phyloP scores from a whole-genome alignment of 1,140 invertebrate genomes.

The Asobara japonica region DNA sequence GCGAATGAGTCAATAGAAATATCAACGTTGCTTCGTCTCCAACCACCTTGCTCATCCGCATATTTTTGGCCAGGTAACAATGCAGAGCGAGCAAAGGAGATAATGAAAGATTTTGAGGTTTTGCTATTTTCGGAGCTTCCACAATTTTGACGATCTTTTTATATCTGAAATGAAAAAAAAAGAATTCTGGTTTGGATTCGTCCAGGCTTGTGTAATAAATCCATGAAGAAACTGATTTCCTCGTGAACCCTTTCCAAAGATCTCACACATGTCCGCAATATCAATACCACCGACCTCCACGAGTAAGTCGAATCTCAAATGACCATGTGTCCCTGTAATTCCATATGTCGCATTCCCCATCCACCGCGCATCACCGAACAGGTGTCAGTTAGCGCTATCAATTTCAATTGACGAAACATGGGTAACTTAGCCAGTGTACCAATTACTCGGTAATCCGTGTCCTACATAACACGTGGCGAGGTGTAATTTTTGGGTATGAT shows the following conservation, averaged over 20 bases:
- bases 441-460: background rate
- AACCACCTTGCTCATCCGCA: too few species aligned
- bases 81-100: too few species aligned
- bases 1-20: background rate
- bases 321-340: slow-evolving; percentile 10
- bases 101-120: too few species aligned
- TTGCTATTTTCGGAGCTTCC: too few species aligned
- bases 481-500: too few species aligned
- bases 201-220: too few species aligned
- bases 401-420: slow-evolving; percentile 42
- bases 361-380: background rate
- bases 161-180: too few species aligned
- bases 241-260: too few species aligned
- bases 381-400: slow-evolving; percentile 43
- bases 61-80: too few species aligned
- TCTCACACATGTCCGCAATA: slow-evolving; percentile 28
- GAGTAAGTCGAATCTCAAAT: slow-evolving; percentile 20
- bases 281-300: slow-evolving; percentile 43
- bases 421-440: slow-evolving; percentile 42
- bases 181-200: too few species aligned
- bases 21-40: too few species aligned
- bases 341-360: background rate
- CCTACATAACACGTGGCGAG: background rate
- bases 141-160: background rate
- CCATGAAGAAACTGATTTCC: too few species aligned